These are phyloP conservation scores for Rhyacophila brunnea DNA, from an alignment of 1,140 invertebrate genomes.

Conservation along the genomic window DNA sequence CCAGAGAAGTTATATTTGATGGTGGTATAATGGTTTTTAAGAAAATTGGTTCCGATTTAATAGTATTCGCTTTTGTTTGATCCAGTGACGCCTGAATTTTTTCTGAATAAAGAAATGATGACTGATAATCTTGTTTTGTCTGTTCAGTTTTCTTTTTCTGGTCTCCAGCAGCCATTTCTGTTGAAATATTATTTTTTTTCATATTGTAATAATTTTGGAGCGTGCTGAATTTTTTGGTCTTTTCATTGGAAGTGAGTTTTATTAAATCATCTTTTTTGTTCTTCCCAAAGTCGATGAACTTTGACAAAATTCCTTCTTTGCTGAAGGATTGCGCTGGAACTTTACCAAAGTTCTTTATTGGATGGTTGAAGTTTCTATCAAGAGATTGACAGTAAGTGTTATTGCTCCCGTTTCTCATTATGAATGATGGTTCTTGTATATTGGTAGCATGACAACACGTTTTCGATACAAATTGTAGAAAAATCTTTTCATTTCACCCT, in stretches of 20 bases:
- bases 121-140: conserved; percentile 10
- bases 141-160: conserved; percentile 1
- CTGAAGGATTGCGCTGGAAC: conserved; percentile 19
- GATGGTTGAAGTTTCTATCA: conserved; percentile 26
- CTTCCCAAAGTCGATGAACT: conserved; percentile 14
- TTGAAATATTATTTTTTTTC: background rate
- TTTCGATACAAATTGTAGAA: no score
- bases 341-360: conserved; percentile 25
- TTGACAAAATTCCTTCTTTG: conserved; percentile 20
- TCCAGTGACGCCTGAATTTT: conserved; percentile 8
- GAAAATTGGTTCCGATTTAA: no score
- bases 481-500: no score
- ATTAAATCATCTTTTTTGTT: conserved; percentile 15
- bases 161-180: background rate
- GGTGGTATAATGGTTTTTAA: background rate
- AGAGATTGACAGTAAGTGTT: conserved; percentile 20
- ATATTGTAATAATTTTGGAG: conserved; percentile 1
- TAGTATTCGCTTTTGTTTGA: background rate
- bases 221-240: conserved; percentile 7
- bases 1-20: background rate
- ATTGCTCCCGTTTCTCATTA: conserved; percentile 29
- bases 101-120: conserved; percentile 18
- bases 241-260: background rate
- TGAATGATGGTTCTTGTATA: background rate
- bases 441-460: no score